phyloP scores from a whole-genome alignment of 2,797 vertebrate species.

The Poecilia gillii region DNA sequence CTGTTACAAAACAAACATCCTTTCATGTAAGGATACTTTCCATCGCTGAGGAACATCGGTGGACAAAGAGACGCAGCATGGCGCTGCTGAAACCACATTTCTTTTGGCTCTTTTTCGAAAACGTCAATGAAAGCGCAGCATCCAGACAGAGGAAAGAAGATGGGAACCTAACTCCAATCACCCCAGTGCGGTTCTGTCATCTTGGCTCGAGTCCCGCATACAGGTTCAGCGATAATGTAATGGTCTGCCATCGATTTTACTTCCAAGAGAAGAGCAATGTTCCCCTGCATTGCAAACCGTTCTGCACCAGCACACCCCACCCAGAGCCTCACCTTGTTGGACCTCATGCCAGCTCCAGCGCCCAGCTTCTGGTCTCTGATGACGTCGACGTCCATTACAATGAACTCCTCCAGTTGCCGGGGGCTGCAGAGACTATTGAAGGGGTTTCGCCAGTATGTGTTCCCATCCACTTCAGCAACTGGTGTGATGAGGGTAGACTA shows the following conservation, averaged over 20 bases:
- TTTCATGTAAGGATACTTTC: not conserved
- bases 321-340: slow-evolving; percentile 85
- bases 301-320: slow-evolving; percentile 35
- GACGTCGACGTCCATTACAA: slow-evolving; percentile 90
- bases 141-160: slow-evolving; percentile 15
- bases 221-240: slow-evolving; percentile 58
- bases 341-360: slow-evolving; percentile 89
- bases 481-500: not conserved
- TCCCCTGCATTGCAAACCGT: slow-evolving; percentile 54
- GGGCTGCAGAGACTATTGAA: slow-evolving; percentile 92
- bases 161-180: not conserved
- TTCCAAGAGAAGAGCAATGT: slow-evolving; percentile 53
- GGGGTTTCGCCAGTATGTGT: slow-evolving; percentile 92
- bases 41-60: not conserved
- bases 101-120: slow-evolving; percentile 15
- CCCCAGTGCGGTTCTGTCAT: slow-evolving; percentile 17
- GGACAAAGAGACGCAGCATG: slow-evolving; percentile 17
- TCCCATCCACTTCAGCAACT: slow-evolving; percentile 96
- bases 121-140: slow-evolving; percentile 35
- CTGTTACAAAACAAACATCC: not conserved
- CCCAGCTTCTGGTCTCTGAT: slow-evolving; percentile 84
- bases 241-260: slow-evolving; percentile 64
- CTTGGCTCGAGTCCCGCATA: slow-evolving; percentile 35
- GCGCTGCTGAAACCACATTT: slow-evolving; percentile 14
- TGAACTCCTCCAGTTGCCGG: slow-evolving; percentile 94